Conservation (phyloP, 1,140 invertebrate genomes). For the Epicauta chinensis region DNA sequence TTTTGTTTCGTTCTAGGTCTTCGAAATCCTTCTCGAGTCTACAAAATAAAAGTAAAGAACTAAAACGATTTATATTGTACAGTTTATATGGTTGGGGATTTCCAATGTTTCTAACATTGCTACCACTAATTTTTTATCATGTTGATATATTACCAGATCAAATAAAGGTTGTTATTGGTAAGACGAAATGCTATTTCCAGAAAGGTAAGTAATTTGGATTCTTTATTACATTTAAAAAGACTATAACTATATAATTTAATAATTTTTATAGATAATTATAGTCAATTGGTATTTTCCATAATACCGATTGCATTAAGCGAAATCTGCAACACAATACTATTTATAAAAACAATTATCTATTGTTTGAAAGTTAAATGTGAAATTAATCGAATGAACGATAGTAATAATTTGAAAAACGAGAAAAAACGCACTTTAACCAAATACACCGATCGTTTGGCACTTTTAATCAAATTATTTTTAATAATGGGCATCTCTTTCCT, state of each 20-base stretch:
- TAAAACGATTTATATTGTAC: slow-evolving; percentile 50
- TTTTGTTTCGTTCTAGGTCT: slow-evolving; percentile 17
- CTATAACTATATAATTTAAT: background rate
- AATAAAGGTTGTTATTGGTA: slow-evolving; percentile 24
- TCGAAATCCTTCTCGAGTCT: slow-evolving; percentile 25
- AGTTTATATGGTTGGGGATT: slow-evolving; percentile 56
- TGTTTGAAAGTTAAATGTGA: slow-evolving; percentile 63
- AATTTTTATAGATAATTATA: slow-evolving; percentile 11
- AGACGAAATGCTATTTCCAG: slow-evolving; percentile 27
- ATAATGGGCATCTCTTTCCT: slow-evolving; percentile 25
- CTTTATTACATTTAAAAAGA: background rate
- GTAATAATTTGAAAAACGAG: slow-evolving; percentile 5
- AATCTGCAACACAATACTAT: slow-evolving; percentile 57
- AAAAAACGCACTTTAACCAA: slow-evolving; percentile 18
- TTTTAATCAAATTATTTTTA: slow-evolving; percentile 20
- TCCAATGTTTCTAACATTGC: slow-evolving; percentile 43
- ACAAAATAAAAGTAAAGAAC: slow-evolving; percentile 42
- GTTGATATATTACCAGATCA: slow-evolving; percentile 19
- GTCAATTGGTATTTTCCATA: slow-evolving; percentile 55
- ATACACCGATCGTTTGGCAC: slow-evolving; percentile 1
- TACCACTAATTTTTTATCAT: slow-evolving; percentile 22
- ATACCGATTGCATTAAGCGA: slow-evolving; percentile 56
- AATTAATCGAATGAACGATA: slow-evolving; percentile 50
- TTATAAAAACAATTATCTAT: slow-evolving; percentile 57
- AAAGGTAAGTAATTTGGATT: slow-evolving; percentile 20